A percentile compares a stretch with the other conserved stretches of the same genome.
Conservation (phyloP, 2,888 invertebrate species). For the Gymnoscelis rufifasciata region DNA sequence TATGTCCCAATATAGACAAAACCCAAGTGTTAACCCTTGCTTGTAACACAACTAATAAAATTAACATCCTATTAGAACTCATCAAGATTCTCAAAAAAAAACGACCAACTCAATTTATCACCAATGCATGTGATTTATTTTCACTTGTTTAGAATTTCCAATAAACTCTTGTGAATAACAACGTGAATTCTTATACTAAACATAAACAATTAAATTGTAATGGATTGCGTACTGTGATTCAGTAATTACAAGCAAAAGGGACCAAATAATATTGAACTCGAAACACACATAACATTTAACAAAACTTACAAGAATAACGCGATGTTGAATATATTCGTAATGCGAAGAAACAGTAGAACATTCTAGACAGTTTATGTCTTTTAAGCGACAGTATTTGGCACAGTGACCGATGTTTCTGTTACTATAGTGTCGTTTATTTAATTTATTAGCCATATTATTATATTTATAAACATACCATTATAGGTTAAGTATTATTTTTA, state of each 20-base stretch:
- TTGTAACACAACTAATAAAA: constrained; percentile 76
- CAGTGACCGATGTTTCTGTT: constrained; percentile 48
- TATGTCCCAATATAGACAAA: constrained; percentile 42
- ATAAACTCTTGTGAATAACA: constrained; percentile 57
- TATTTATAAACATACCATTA: constrained; percentile 78
- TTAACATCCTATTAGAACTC: constrained; percentile 50
- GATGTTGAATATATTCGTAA: constrained; percentile 40
- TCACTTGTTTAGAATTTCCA: constrained; percentile 42
- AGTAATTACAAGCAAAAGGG: constrained; percentile 77
- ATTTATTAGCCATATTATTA: constrained; percentile 76
- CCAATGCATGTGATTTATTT: constrained; percentile 51
- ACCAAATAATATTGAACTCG: constrained; percentile 69
- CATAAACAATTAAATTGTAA: constrained; percentile 52
- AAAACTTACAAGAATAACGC: constrained; percentile 61
- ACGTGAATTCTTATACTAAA: constrained; percentile 50
- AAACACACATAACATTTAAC: constrained; percentile 58
- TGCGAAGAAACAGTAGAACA: constrained; percentile 56
- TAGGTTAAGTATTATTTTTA: constrained; percentile 75
- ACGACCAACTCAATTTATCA: constrained; percentile 28
- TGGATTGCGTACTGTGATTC: constrained; percentile 48
- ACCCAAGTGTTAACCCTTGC: constrained; percentile 72
- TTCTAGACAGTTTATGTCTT: constrained; percentile 60
- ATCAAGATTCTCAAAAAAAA: constrained; percentile 27
- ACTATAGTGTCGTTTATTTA: constrained; percentile 61
- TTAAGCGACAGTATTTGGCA: constrained; percentile 49